phyloP scores from a whole-genome alignment of 2,113 vertebrate genomes.

The Poeciliopsis retropinna region DNA sequence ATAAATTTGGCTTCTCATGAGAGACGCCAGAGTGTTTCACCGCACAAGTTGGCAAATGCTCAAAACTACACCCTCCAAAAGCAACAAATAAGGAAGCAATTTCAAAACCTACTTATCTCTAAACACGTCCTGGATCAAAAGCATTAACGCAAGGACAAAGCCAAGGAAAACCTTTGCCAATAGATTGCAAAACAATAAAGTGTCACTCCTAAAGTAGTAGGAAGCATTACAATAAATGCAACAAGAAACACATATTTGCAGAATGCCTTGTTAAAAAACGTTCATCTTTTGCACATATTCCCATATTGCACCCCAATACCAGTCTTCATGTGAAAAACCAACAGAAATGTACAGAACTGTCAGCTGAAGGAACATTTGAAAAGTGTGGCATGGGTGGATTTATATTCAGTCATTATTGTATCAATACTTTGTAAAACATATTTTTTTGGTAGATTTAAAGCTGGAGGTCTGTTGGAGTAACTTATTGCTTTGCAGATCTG shows the following conservation, averaged over 20 bases:
- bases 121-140: not conserved
- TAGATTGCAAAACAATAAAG: not conserved
- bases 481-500: not conserved
- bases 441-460: too few relatives aligned
- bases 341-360: not conserved
- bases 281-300: not conserved
- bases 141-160: not conserved
- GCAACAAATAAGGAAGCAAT: not conserved
- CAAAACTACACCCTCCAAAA: slow-evolving; percentile 10
- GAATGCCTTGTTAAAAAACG: not conserved
- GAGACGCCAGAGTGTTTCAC: slow-evolving; percentile 10
- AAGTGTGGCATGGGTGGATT: not conserved
- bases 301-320: not conserved
- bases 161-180: not conserved
- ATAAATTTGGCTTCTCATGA: slow-evolving; percentile 15
- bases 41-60: not conserved
- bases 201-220: not conserved
- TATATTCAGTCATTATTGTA: not conserved
- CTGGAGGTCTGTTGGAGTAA: not conserved
- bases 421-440: not conserved
- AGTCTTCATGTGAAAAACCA: not conserved
- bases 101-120: not conserved
- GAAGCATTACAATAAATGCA: not conserved
- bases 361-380: not conserved
- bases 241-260: not conserved